These are phyloP conservation scores for Anguilla rostrata DNA, from an alignment of 2,113 vertebrate genomes.

Conservation along the genomic window DNA sequence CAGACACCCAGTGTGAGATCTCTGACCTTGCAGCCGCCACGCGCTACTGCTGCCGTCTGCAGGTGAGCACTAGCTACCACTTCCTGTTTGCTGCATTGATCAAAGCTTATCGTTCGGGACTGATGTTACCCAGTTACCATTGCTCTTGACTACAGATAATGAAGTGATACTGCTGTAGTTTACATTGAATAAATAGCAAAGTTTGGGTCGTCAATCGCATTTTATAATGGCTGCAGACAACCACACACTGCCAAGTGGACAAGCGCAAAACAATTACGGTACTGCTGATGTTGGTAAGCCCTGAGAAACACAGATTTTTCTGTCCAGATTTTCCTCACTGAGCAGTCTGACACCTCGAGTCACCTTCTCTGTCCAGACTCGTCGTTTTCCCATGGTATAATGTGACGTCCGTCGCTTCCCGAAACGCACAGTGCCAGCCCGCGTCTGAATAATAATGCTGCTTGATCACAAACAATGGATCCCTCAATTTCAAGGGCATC, in stretches of 20 bases:
- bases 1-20: constrained; percentile 83
- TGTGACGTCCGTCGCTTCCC: background rate
- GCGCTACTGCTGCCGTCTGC: constrained; percentile 86
- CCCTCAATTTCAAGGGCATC: background rate
- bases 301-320: background rate
- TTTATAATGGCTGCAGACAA: background rate
- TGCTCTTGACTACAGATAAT: background rate
- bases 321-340: background rate
- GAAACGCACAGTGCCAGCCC: background rate
- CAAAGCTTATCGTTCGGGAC: no score
- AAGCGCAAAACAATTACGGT: no score
- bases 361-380: background rate
- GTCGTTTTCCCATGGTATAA: background rate
- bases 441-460: background rate
- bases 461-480: background rate
- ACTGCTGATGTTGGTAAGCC: no score
- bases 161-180: background rate
- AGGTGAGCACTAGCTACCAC: constrained; percentile 60
- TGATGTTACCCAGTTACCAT: background rate
- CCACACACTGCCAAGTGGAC: background rate
- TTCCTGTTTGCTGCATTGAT: background rate
- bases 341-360: background rate
- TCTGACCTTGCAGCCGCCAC: constrained; percentile 80
- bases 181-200: background rate
- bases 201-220: no score